Base-by-base conservation (phyloP, 2,888 invertebrate species). In the Drosophila nigricruria region DNA sequence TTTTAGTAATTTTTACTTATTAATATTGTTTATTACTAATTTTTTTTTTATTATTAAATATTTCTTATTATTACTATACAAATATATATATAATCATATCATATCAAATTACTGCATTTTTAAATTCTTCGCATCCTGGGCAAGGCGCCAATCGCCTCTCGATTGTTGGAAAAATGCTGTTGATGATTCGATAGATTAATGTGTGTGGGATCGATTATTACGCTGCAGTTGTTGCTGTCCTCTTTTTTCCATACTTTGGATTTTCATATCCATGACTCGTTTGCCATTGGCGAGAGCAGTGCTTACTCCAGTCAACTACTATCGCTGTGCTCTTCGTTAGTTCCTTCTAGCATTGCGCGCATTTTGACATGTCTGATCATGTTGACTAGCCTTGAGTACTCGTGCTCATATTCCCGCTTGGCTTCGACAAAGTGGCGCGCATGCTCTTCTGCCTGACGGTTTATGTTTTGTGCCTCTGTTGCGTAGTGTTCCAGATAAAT, bases 401-500 rank as follows among this genome's bases (percentile, higher is more conserved):
- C 69, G 8, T 30, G 63, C 1, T 73, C 36, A 57, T 90, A 92
- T 40, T 92, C 91, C 3, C 30, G 49, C 32, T 90, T 89, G 2
- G 72, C 68, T 27, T 90, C 88, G 14, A 79, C 30, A 60, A 82
- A 89, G 8, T 69, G 65, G 6, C 78, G 83, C 1, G 69, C 75
- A 32, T 89, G 80, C 10, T 92, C 91, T 16, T 91, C 90, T 8
- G 91, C 75, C 25, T 90, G 86, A 0, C 88, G 89, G 1, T 72
- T 76, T 9, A 91, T 69, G 9, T 86, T 74, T 0, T 70, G 64
- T 12, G 73, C 67, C 25, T 88, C 87, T 0, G 91, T 91, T 5
- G 56, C 62, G 18, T 81, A 88, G 0, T 91, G 90, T n/a, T 92
- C 91, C 52, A 92, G 52, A n/a, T 91, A 79, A 1, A 91, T 62